Evolutionary conservation across 2,888 invertebrate genomes (phyloP).

Genomic region (Baccha elongata): DNA sequence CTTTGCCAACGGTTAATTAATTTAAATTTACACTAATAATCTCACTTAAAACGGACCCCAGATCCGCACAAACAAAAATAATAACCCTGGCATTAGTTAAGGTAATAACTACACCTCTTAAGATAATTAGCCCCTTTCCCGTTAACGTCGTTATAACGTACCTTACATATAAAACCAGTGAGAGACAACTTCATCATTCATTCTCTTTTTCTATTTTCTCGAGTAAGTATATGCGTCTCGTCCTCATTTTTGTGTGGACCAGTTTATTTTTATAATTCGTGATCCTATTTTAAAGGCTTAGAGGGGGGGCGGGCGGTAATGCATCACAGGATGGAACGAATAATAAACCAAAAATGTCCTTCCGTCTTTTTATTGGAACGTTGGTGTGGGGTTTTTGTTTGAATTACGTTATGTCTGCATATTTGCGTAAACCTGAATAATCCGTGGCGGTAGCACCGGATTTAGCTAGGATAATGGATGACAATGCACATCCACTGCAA

Average conservation of each 20-base stretch:
- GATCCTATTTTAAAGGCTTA: conserved; percentile 35
- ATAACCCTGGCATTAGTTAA: conserved; percentile 60
- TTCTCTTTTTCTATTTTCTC: background rate
- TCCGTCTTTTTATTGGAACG: conserved; percentile 31
- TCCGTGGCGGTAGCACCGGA: conserved; percentile 55
- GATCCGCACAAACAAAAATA: conserved; percentile 59
- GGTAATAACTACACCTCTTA: conserved; percentile 69
- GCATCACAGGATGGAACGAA: conserved; percentile 19
- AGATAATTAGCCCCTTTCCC: conserved; percentile 71
- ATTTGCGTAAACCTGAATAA: conserved; percentile 66
- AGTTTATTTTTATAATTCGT: conserved; percentile 21
- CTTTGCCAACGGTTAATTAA: conserved; percentile 63
- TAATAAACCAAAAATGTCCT: conserved; percentile 62
- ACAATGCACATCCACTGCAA: conserved; percentile 32
- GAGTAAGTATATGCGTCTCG: conserved; percentile 1
- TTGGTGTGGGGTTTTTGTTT: conserved; percentile 44
- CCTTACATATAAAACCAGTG: background rate
- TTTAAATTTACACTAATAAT: conserved; percentile 72
- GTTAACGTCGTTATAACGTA: too few species aligned
- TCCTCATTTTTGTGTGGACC: conserved; percentile 29
- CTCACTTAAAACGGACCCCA: conserved; percentile 50
- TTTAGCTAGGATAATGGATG: conserved; percentile 54
- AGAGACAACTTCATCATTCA: background rate
- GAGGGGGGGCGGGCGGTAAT: background rate
- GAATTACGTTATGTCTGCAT: conserved; percentile 69